Conservation (phyloP, 2,113 vertebrate species). For the Acanthisitta chloris region DNA sequence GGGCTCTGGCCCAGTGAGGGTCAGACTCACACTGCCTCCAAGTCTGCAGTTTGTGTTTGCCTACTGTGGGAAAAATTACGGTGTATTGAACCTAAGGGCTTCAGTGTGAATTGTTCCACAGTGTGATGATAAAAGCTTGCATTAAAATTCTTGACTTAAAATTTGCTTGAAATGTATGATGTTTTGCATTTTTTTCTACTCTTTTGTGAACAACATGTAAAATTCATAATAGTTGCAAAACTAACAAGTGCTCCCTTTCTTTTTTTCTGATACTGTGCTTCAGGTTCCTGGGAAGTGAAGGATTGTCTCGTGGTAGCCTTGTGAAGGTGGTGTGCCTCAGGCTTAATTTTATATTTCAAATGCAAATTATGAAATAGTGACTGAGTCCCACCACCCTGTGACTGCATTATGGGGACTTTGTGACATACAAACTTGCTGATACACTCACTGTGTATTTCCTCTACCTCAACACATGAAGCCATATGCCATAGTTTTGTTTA, state of each 20-base stretch:
- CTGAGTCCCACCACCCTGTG: neutral
- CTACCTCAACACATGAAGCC: neutral
- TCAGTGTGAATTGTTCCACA: neutral
- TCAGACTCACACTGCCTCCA: neutral
- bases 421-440: neutral
- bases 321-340: neutral
- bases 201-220: neutral
- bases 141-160: neutral
- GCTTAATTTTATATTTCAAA: neutral
- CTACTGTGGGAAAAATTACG: neutral
- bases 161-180: neutral
- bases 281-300: neutral
- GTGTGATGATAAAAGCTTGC: neutral
- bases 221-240: neutral
- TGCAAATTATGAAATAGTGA: neutral
- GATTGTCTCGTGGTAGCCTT: neutral
- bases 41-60: neutral
- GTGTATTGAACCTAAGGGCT: neutral
- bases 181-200: neutral
- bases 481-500: neutral
- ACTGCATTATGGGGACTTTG: neutral
- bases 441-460: neutral
- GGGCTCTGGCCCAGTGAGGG: neutral
- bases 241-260: neutral
- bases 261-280: neutral